phyloP scores from a whole-genome alignment of 2,888 invertebrate species.

The Hedya salicella region DNA sequence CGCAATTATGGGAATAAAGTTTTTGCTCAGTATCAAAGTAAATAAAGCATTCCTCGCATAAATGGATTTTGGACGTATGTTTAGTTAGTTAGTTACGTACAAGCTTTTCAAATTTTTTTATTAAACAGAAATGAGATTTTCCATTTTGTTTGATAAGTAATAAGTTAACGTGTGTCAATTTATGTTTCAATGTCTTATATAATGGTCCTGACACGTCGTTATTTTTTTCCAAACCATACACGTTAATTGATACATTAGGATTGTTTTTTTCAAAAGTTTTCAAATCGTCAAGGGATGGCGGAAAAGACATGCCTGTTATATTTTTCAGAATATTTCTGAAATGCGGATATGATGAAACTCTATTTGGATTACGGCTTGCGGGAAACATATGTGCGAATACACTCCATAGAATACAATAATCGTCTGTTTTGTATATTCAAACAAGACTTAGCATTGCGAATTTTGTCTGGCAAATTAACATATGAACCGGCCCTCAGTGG shows the following conservation, averaged over 20 bases:
- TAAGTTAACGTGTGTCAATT: neutral
- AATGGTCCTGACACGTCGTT: neutral
- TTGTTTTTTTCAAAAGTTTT: neutral
- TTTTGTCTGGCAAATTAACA: neutral
- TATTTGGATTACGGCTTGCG: neutral
- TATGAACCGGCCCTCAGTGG: neutral
- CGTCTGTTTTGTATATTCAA: constrained; percentile 5
- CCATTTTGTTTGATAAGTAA: constrained; percentile 3
- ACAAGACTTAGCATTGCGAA: neutral
- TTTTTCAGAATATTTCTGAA: too few species aligned
- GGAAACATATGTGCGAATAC: neutral
- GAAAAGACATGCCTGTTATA: neutral
- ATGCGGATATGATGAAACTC: too few species aligned
- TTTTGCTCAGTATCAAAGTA: neutral
- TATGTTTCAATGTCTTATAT: constrained; percentile 2
- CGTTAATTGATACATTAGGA: neutral
- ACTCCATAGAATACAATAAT: neutral
- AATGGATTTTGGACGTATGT: neutral
- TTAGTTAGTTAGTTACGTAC: neutral
- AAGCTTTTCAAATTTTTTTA: neutral
- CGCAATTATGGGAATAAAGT: neutral
- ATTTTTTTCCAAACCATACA: constrained; percentile 7
- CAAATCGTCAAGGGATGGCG: neutral
- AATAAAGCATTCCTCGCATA: neutral
- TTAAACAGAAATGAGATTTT: neutral